These are phyloP conservation scores for Anhinga anhinga DNA, from an alignment of 2,113 vertebrate genomes.

Conservation along the genomic window DNA sequence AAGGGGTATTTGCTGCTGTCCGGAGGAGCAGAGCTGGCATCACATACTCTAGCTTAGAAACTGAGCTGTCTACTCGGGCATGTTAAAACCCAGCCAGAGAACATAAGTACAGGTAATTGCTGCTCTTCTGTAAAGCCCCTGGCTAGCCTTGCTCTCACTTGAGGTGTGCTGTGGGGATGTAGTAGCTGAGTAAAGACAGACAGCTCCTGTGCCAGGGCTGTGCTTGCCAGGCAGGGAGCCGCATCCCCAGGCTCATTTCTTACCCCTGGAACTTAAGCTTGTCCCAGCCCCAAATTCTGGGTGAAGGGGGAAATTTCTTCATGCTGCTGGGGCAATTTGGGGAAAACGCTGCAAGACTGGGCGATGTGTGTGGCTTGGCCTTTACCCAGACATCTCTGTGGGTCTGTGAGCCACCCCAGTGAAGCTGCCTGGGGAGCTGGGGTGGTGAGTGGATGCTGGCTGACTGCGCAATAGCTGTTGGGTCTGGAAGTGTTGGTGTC, in stretches of 20 bases:
- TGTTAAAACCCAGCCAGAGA: not conserved
- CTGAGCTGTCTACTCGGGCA: not conserved
- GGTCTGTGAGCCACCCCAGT: not conserved
- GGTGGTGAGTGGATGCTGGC: not conserved
- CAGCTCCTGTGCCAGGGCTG: not conserved
- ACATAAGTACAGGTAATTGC: not conserved
- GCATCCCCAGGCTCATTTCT: not conserved
- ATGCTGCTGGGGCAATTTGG: not conserved
- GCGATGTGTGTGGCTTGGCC: not conserved
- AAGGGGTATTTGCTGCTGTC: not conserved
- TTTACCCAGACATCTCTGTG: not conserved
- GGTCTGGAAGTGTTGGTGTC: too few relatives aligned
- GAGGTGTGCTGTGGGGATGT: not conserved
- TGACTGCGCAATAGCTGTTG: too few relatives aligned
- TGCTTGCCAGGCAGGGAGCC: not conserved
- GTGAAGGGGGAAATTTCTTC: not conserved
- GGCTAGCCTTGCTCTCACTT: not conserved
- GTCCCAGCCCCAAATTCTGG: not conserved
- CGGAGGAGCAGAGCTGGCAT: not conserved
- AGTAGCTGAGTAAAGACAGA: not conserved
- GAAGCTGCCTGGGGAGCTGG: not conserved
- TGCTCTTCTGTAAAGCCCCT: not conserved
- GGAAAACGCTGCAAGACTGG: not conserved
- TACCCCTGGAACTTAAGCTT: not conserved
- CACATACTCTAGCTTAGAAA: not conserved